Evolutionary conservation across 1,140 invertebrate genomes (phyloP), one percentile per base, ranked within the genome.

Genomic region (Delia radicum): DNA sequence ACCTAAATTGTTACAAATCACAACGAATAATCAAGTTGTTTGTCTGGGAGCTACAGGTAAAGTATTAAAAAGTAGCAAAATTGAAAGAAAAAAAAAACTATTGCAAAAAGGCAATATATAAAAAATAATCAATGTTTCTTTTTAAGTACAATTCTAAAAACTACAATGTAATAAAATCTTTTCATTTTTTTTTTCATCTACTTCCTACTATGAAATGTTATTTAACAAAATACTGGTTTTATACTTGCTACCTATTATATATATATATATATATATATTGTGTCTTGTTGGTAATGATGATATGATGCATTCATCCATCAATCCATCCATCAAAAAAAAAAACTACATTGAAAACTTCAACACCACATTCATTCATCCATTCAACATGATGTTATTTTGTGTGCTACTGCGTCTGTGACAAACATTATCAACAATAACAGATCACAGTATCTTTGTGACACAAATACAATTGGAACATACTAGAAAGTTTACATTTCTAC

Each of bases 401-500:
- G 10, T 73, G 3, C 28, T 12, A 61, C 46, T 48, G 12, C 46
- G 42, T 63, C 13, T 42, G 63, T 74, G 12, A 12, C 6, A 63
- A 28, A 69, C 33, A 69, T 75, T 62, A 55, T 26, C 48, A 26
- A 21, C 18, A 42, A 37, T 42, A 26, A 74, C 73, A 85, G 83
- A 85, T 77, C 81, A 82, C 61, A 82, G 83, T 63, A 81, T 82
- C 31, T 85, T 85, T 37, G 81, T 85, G 79, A 85, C 83, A 27
- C 83, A 82, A 77, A 85, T 85, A 61, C 83, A 85, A 62, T 65
- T 85, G 74, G 83, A 85, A 75, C 83, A 85, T 33, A 85, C 80
- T 18, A 80, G 83, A 26, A 85, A 85, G 62, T 76, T 85, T 5
- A 78, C 83, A 4, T 85, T 82, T 37, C 79, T 85, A 71, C 67